Evolutionary conservation across 2,113 vertebrate genomes (phyloP), one percentile per base, ranked within the genome.

Genomic region (Acrocephalus arundinaceus): DNA sequence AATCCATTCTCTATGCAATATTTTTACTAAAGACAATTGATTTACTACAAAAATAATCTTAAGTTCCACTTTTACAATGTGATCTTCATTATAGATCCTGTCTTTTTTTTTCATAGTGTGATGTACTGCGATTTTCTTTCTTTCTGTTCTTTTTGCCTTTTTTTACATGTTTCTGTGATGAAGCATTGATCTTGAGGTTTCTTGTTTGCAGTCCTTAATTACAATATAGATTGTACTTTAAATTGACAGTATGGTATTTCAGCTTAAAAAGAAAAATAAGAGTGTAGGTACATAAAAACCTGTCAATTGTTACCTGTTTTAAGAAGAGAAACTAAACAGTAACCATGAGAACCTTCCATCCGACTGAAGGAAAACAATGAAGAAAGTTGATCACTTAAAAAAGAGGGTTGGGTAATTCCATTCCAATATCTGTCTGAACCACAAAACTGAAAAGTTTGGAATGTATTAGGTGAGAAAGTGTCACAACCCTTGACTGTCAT

Each of bases 121-220:
- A 66, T 54, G 9, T 67, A 58, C 63, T 55, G 23, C 8, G 30
- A 39, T 84, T 88, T 81, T 85, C 7, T 70, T 85, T 67, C 9
- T 83, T 90, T 81, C 52, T 73, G 3, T 27, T 52, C 15, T 41
- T 54, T 39, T 39, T 39, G 37, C 37, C 37, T 39, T 39, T 81
- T 82, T 84, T 80, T 41, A 17, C 19, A 7, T 59, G 27, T 57
- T 76, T 72, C 21, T 85, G 0, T 90, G 66, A 43, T 59, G 49
- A 85, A 90, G 63, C 30, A 68, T 68, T 74, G 45, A 88, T 83
- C 25, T 65, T 76, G 66, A 76, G 45, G 11, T 90, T 92, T 93
- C 43, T 76, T 72, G 21, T 93, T 76, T 85, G 35, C 37, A 45
- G 23, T 68, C 24, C 33, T 83, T 88, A 76, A 68, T 88, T 85